A percentile compares a stretch with the other conserved stretches of the same genome.
Evolutionary conservation across 2,797 vertebrate genomes (phyloP).

Genomic region (Fistularia commersonii): DNA sequence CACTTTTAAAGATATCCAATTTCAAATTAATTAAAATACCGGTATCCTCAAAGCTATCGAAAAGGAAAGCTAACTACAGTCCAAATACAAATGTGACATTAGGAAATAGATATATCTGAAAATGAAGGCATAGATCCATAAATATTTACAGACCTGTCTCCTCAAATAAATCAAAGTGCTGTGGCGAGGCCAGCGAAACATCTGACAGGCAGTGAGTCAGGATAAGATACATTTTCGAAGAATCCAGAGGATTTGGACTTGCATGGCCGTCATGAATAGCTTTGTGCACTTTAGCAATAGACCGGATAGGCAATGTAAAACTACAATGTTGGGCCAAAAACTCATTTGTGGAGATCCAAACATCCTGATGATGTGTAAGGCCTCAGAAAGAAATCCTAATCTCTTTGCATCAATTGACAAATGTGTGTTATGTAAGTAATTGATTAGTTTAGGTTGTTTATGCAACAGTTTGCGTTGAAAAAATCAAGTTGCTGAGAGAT

Average conservation of each 20-base stretch:
- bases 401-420: conserved; percentile 12
- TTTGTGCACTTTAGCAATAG: conserved; percentile 5
- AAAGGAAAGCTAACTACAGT: conserved; percentile 9
- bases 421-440: conserved; percentile 6
- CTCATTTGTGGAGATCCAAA: conserved; percentile 40
- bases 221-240: conserved; percentile 34
- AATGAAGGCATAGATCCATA: conserved; percentile 60
- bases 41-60: conserved; percentile 34
- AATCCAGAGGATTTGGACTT: conserved; percentile 36
- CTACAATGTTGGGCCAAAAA: conserved; percentile 9
- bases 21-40: conserved; percentile 53
- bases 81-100: conserved; percentile 1
- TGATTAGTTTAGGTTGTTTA: conserved; percentile 18
- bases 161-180: conserved; percentile 48
- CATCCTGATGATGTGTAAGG: conserved; percentile 52
- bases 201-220: conserved; percentile 47
- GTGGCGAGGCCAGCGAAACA: conserved; percentile 40
- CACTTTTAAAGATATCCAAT: conserved; percentile 42
- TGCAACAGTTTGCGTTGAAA: conserved; percentile 16
- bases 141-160: conserved; percentile 66
- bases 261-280: conserved; percentile 41
- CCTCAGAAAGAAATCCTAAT: conserved; percentile 20
- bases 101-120: conserved; percentile 45
- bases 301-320: conserved; percentile 12
- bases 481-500: conserved; percentile 17